Base-by-base conservation (phyloP, 2,888 invertebrate genomes). In the Chaitophorus viminalis region DNA sequence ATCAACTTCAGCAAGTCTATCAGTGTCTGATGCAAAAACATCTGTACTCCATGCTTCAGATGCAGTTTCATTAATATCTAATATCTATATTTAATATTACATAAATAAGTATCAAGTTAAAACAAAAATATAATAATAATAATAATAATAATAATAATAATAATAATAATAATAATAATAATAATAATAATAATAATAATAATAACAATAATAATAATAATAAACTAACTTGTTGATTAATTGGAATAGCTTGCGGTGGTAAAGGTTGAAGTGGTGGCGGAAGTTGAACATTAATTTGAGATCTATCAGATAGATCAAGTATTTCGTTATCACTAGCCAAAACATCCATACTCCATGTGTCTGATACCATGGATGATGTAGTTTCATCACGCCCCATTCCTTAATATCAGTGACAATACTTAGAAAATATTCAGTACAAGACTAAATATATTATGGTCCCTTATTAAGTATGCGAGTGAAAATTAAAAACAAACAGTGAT, bases 41-140 rank as follows among this genome's bases (percentile, higher is more conserved):
- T 99, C 99, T 88, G 98, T 98, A 91, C 98, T 98, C 99, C 99
- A 99, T 0, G 98, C 98, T 92, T 99, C 99, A 90, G 98, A 98
- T 33, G 98, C 97, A 2, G 98, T 97, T 91, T 98, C 98, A 1
- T 96, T 96, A 29, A 95, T 84, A 91, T 98, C 97, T 25, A 95
- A 82, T 78, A 90, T 54, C 90, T 90, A 77, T 5, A n/a, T 77
- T 85, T 46, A 76, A 52, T n/a, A 72, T 72, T 52, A 6, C 0
- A 54, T 36, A 36, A 21, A 76, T 31, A 72, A 65, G 25, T 36
- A 74, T 0, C 9, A 76, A 33, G 18, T 74, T 65, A 39, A 33
- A 65, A 6, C 0, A 75, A 79, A 8, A n/a, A 81, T n/a, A 25
- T 36, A 33, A 76, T 70, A 52, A 81, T n/a, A 46, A 14, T 1